Base-by-base conservation (phyloP, 2,113 vertebrate species). In the Trinectes maculatus region DNA sequence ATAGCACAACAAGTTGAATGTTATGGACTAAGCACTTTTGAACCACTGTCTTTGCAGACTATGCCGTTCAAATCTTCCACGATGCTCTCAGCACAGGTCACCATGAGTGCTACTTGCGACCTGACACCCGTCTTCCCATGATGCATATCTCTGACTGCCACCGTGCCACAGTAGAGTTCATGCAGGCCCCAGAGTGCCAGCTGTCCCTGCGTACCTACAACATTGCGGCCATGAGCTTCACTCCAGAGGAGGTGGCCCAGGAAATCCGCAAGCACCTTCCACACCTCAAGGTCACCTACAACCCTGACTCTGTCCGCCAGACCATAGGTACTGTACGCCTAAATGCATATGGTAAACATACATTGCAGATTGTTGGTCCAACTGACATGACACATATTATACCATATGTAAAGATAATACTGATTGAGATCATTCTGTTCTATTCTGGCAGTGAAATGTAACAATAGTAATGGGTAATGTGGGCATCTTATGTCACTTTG, bases 91-190 rank as follows among this genome's bases (percentile, higher is more conserved):
- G 82, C 75, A 91, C 84, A 28, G 90, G 91, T 37, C 88, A 88
- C 59, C 90, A 92, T 9, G 91, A 92, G 81, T 93, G 92, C 72
- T 92, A 92, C 82, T 61, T 93, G 59, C 88, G 90, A 22, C 61
- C 92, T 0, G 85, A 93, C 77, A 93, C 92, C 3, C 91, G 91
- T 25, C 92, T 93, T 72, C 92, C 92, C 75, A 93, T 93, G 92
- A 93, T 93, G 92, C 92, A 93, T 51, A 89, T 93, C 61, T 84
- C 85, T 9, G 92, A 93, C 77, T 93, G 92, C 76, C 92, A 93
- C 59, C 88, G 92, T 24, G 92, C 92, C 55, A 93, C 92, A 0
- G 36, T 93, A 11, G 90, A 93, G 85, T 92, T 92, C 77, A 91
- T 93, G 92, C 87, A 92, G 70, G 59, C 91, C 18, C 87, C 89